Percentiles rank a stretch among this genome's conserved stretches.
phyloP scores from a whole-genome alignment of 92 coral and sea anemone species.

The Parazoanthus swiftii region DNA sequence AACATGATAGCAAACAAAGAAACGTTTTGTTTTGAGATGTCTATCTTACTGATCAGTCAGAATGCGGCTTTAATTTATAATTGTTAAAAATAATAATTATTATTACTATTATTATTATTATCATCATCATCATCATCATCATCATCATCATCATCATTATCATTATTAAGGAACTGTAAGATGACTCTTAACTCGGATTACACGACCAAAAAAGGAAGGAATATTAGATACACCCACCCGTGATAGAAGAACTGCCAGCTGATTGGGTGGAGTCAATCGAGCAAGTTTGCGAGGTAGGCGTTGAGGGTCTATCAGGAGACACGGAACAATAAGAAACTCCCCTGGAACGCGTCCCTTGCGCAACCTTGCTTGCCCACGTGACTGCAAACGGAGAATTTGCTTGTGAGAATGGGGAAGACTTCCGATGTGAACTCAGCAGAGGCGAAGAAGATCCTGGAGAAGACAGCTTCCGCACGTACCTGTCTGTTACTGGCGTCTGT shows the following conservation, averaged over 20 bases:
- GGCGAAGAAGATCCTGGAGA: conserved; percentile 31
- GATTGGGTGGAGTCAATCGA: conserved; percentile 20
- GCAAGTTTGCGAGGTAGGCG: conserved; percentile 23
- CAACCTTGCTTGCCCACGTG: conserved; percentile 69
- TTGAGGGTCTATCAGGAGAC: conserved; percentile 33
- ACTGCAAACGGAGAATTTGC: conserved; percentile 49
- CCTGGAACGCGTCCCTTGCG: conserved; percentile 39
- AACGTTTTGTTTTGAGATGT: too few species aligned
- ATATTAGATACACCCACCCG: conserved; percentile 8
- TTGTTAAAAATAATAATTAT: too few species aligned
- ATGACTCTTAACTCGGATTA: background rate
- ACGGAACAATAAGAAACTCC: conserved; percentile 3
- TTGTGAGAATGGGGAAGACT: conserved; percentile 3
- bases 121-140: too few species aligned
- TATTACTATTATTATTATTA: too few species aligned
- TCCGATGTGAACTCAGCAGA: conserved; percentile 17
- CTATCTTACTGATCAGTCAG: too few species aligned
- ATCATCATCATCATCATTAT: too few species aligned
- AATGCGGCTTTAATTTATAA: too few species aligned
- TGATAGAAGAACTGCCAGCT: background rate
- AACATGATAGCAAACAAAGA: too few species aligned
- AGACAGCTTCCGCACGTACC: conserved; percentile 25
- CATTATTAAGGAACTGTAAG: background rate
- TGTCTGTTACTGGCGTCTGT: conserved; percentile 33
- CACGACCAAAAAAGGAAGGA: background rate